Base-by-base conservation (phyloP, 2,797 vertebrate species). In the Chaetodon trifasciatus region DNA sequence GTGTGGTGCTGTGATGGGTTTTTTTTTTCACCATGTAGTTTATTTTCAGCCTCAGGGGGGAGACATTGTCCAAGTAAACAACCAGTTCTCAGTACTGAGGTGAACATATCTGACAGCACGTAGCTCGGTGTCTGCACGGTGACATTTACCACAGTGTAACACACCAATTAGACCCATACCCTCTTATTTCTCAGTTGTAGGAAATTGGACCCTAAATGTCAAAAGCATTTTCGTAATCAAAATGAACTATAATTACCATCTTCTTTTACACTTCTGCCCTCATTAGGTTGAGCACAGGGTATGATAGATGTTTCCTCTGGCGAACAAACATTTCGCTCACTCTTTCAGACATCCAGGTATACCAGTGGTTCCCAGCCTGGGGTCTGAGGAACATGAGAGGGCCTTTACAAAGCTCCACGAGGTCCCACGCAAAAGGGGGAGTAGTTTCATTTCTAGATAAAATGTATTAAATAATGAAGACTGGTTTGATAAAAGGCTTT, bases 41-140 rank as follows among this genome's bases (percentile, higher is more conserved):
- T 1, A 13, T 49, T 47, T 74, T 68, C n/a, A 69, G 70, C 89
- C 91, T 85, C 78, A 61, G 3, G 89, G 72, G 75, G 86, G 86
- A 78, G 84, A 85, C 86, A 90, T 82, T 83, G 83, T 75, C 72
- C 44, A 82, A 11, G 19, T 79, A 57, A 83, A 66, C 35, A 35
- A 57, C 1, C 50, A 39, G 1, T 21, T 73, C 37, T 42, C 13
- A 7, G 15, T 24, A 24, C 7, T 56, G 16, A 21, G 23, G 7
- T 13, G 37, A 50, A 6, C 6, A 5, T 11, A 6, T 42, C 13
- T 61, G 71, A 21, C 32, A 5, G 39, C 3, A 32, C 68, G 55
- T 2, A 67, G 37, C 24, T 53, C 13, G 4, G 2, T 66, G 21
- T 35, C 19, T 75, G 58, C 76, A 12, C 1, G 0, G 17, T 86